Base-by-base conservation (phyloP, 2,113 vertebrate genomes). In the Siphamia tubifer region DNA sequence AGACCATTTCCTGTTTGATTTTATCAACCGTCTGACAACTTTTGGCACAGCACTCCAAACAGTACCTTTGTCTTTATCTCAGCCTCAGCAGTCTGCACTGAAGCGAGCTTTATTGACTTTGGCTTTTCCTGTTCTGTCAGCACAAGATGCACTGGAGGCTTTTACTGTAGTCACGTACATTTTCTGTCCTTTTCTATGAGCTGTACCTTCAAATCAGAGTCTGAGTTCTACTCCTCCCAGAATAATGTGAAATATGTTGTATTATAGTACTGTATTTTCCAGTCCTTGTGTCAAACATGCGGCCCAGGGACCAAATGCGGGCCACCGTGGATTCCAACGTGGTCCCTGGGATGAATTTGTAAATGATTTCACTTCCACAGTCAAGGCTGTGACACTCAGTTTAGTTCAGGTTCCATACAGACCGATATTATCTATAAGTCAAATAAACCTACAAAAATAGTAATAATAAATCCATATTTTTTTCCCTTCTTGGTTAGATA, bases 81-180 rank as follows among this genome's bases (percentile, higher is more conserved):
- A 3, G 31, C 60, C 60, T 65, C 68, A 61, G 68, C 76, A 38
- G 54, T 40, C 62, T 63, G 38, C 4, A 3, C 17, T 24, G 0
- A 42, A 61, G n/a, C 45, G 67, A 75, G 62, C 73, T 65, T 78
- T 80, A 80, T 87, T 82, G 68, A 81, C 74, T 73, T 68, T 72
- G 78, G 61, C 24, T 43, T 74, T 44, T 43, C 73, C 47, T 16
- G 36, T 72, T 73, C 69, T 63, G 79, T 81, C 64, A 63, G 79
- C 60, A 54, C 27, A 56, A 39, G 61, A 69, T 54, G 32, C 68
- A 67, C 21, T 12, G 20, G 9, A 76, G 0, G 6, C 21, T 57
- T 34, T 44, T 36, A 56, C 63, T 56, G 9, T 27, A 51, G 38
- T 42, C 31, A 42, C 17, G 31, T 48, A 53, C 45, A 63, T 55